These are phyloP conservation scores for Falcaria lacertinaria DNA, from an alignment of 2,888 invertebrate genomes.

Conservation along the genomic window DNA sequence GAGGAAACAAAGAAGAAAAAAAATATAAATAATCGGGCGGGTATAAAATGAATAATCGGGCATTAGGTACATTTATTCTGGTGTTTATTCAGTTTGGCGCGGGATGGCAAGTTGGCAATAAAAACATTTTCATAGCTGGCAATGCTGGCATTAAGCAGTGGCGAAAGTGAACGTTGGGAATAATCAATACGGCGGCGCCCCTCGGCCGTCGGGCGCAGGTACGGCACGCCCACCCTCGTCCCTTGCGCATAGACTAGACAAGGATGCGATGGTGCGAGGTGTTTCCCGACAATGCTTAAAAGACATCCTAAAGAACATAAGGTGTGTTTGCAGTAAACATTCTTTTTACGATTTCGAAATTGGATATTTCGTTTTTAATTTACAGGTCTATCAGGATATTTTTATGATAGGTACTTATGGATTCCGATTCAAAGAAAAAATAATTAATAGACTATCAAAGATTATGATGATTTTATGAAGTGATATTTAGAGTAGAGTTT, in stretches of 20 bases:
- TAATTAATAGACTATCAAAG: too few relatives aligned
- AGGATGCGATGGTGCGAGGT: conserved; percentile 20
- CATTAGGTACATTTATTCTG: conserved; percentile 48
- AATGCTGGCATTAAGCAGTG: conserved; percentile 76
- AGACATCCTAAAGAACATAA: not conserved
- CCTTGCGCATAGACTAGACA: conserved; percentile 46
- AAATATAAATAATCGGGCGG: not conserved
- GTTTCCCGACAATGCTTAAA: not conserved
- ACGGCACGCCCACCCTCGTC: conserved; percentile 38
- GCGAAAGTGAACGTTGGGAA: conserved; percentile 72
- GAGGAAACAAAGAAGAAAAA: not conserved
- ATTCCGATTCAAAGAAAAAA: too few relatives aligned
- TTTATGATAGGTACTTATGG: too few relatives aligned
- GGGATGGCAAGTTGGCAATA: conserved; percentile 63
- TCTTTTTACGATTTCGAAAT: too few relatives aligned
- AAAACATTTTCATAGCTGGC: conserved; percentile 74
- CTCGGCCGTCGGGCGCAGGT: conserved; percentile 62
- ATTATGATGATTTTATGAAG: too few relatives aligned
- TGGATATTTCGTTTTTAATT: too few relatives aligned
- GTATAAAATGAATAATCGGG: conserved; percentile 51
- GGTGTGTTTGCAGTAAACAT: too few relatives aligned
- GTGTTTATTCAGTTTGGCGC: conserved; percentile 52
- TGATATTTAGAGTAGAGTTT: too few relatives aligned
- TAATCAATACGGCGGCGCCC: conserved; percentile 38
- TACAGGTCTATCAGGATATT: too few relatives aligned